Evolutionary conservation across 2,113 vertebrate genomes (phyloP).

Genomic region (Petromus typicus): DNA sequence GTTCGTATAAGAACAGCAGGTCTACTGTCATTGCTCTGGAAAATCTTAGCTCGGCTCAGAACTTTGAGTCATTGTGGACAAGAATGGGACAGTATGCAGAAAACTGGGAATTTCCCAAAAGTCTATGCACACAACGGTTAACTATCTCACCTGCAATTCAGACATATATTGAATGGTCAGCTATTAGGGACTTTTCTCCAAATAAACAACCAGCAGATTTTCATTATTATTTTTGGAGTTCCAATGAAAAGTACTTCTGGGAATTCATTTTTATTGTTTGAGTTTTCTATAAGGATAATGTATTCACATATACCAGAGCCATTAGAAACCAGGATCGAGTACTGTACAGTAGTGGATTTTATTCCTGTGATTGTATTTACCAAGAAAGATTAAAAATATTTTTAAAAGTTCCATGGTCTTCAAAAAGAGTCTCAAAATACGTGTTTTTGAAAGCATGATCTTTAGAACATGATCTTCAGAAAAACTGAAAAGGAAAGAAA

Average conservation of each 20-base stretch:
- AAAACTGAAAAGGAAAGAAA: slow-evolving; percentile 28
- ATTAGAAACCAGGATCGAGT: background rate
- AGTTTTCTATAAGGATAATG: background rate
- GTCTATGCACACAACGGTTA: background rate
- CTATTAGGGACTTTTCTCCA: background rate
- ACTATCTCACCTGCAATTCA: background rate
- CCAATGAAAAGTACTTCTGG: background rate
- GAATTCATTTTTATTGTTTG: background rate
- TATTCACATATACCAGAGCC: background rate
- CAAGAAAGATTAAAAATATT: background rate
- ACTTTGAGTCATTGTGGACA: background rate
- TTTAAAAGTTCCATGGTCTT: background rate
- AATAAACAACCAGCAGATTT: background rate
- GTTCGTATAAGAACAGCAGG: no score
- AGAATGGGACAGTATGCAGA: background rate
- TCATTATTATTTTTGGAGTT: background rate
- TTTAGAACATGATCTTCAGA: background rate
- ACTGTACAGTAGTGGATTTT: background rate
- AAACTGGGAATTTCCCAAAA: background rate
- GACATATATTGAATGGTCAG: background rate
- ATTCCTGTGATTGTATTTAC: background rate
- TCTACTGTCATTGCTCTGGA: background rate
- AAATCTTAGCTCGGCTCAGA: background rate
- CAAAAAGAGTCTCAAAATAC: background rate
- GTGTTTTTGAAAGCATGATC: background rate